Evolutionary conservation across 2,113 vertebrate genomes (phyloP).

Genomic region (Deroptyus accipitrinus): DNA sequence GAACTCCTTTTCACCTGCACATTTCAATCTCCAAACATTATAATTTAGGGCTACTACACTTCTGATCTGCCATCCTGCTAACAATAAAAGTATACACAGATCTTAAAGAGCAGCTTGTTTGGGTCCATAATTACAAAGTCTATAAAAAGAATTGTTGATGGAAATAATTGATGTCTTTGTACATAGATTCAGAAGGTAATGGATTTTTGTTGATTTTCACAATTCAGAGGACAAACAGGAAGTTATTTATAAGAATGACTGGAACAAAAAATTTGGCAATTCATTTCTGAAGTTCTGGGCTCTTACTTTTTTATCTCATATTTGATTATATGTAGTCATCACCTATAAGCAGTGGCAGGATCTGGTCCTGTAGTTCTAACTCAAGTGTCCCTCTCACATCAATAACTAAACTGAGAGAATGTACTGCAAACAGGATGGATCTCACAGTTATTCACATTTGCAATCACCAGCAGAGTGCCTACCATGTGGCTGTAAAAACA

Average conservation of each 20-base stretch:
- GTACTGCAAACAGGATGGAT: neutral
- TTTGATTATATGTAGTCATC: accelerated
- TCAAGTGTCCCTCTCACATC: neutral
- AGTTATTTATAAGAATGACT: neutral
- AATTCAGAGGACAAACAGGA: neutral
- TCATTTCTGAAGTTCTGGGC: neutral
- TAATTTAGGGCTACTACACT: neutral
- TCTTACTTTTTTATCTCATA: neutral
- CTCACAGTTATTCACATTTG: neutral
- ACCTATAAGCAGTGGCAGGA: neutral
- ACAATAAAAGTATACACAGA: accelerated
- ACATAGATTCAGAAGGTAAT: neutral
- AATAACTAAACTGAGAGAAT: neutral
- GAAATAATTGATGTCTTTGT: neutral
- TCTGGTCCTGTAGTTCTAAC: neutral
- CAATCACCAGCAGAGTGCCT: neutral
- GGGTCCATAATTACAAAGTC: neutral
- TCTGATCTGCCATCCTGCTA: neutral
- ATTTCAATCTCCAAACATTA: neutral
- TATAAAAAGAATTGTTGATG: neutral
- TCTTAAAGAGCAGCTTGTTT: neutral
- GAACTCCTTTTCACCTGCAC: neutral
- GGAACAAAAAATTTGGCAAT: neutral
- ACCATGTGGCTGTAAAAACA: neutral
- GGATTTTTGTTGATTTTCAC: neutral